Evolutionary conservation across 2,888 invertebrate species (phyloP).

Genomic region (Campoplex capitator): DNA sequence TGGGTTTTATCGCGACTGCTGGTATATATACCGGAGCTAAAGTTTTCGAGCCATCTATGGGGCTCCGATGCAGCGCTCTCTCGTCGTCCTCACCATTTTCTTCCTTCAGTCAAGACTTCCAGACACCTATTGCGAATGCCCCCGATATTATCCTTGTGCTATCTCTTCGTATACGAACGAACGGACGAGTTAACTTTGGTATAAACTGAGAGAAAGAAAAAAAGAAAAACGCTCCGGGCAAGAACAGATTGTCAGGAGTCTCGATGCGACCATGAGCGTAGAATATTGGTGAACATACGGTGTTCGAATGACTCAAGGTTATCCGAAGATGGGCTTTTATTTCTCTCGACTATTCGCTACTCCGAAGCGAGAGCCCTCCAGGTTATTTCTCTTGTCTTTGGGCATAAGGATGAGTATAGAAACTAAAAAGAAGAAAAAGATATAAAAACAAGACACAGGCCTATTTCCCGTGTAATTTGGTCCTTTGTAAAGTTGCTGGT

Average conservation of each 20-base stretch:
- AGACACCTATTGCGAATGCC: slow-evolving; percentile 18
- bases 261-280: not conserved
- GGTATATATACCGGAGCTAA: not conserved
- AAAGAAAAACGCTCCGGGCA: slow-evolving; percentile 1
- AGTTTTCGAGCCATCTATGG: slow-evolving; percentile 80
- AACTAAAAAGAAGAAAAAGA: not conserved
- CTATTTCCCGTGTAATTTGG: slow-evolving; percentile 78
- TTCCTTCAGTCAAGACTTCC: not conserved
- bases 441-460: slow-evolving; percentile 55
- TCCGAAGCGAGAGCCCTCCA: not conserved
- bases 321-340: not conserved
- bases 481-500: slow-evolving; percentile 76
- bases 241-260: slow-evolving; percentile 8
- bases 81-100: slow-evolving; percentile 66
- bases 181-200: not conserved
- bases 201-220: not conserved
- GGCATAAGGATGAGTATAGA: not conserved
- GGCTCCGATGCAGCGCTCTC: slow-evolving; percentile 60
- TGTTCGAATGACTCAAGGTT: slow-evolving; percentile 8
- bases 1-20: not conserved
- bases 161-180: not conserved
- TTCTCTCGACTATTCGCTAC: slow-evolving; percentile 20
- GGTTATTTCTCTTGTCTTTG: not conserved
- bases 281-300: slow-evolving; percentile 12
- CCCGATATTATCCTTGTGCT: slow-evolving; percentile 12